phyloP scores from a whole-genome alignment of 2,113 vertebrate species.

The Rana temporaria region DNA sequence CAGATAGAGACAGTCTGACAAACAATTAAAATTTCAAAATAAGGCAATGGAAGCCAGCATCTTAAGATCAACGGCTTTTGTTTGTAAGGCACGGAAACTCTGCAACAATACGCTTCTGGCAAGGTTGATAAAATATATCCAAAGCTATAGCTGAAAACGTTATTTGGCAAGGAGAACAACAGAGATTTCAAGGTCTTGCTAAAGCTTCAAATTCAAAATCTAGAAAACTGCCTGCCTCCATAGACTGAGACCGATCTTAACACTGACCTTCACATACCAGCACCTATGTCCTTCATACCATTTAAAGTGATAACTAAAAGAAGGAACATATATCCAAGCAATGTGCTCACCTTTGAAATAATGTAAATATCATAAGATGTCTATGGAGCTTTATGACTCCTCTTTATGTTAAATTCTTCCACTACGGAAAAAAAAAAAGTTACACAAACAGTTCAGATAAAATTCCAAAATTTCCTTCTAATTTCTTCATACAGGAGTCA shows the following conservation, averaged over 20 bases:
- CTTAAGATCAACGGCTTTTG: constrained; percentile 33
- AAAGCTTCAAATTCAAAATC: constrained; percentile 42
- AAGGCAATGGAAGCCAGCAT: neutral
- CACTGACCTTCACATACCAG: constrained; percentile 42
- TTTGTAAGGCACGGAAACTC: constrained; percentile 21
- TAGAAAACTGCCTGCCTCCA: constrained; percentile 46
- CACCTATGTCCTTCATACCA: constrained; percentile 24
- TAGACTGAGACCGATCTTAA: constrained; percentile 36
- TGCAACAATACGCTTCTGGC: constrained; percentile 39
- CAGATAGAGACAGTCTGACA: neutral
- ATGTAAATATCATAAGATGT: neutral
- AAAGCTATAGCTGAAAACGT: constrained; percentile 26
- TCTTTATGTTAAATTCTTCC: no score
- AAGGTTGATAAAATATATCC: constrained; percentile 43
- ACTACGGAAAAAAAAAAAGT: no score
- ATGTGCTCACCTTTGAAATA: neutral
- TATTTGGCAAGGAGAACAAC: constrained; percentile 33
- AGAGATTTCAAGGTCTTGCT: constrained; percentile 38
- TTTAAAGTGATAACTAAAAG: constrained; percentile 5
- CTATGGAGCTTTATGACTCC: no score
- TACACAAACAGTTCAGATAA: no score
- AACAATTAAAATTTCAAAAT: neutral
- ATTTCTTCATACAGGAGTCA: no score
- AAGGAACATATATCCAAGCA: neutral
- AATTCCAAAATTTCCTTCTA: no score